Percentiles rank a stretch among this genome's conserved stretches.
Evolutionary conservation across 2,888 invertebrate genomes (phyloP).

Genomic region (Metalampra italica): DNA sequence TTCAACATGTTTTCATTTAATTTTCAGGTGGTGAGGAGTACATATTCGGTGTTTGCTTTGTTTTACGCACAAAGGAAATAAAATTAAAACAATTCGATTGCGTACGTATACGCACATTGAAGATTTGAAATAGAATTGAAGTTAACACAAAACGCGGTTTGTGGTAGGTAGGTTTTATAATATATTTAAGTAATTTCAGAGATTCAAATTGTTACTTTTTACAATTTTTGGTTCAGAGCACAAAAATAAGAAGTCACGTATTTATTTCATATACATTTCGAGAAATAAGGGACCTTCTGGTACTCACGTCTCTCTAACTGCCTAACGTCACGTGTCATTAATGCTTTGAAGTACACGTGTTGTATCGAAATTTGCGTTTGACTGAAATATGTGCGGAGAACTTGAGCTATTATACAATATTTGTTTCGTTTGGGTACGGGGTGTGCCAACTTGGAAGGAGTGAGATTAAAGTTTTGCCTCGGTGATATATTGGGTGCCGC

Average conservation of each 20-base stretch:
- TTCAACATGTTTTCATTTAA: too few species aligned
- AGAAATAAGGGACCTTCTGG: conserved; percentile 5
- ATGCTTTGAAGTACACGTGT: conserved; percentile 2
- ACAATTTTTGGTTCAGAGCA: too few species aligned
- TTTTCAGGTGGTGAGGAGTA: conserved; percentile 52
- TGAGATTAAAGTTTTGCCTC: conserved; percentile 44
- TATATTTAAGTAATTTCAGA: too few species aligned
- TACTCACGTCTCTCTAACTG: too few species aligned
- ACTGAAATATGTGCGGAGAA: conserved; percentile 5
- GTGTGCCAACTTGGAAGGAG: conserved; percentile 26
- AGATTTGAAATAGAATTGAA: too few species aligned
- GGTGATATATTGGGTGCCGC: conserved; percentile 53
- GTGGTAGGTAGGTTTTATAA: too few species aligned
- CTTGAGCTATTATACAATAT: conserved; percentile 13
- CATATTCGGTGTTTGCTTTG: conserved; percentile 63
- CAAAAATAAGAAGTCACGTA: too few species aligned
- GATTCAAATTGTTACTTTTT: too few species aligned
- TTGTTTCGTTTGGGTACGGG: conserved; percentile 23
- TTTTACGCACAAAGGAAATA: conserved; percentile 53
- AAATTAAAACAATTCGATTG: background rate
- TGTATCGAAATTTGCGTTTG: conserved; percentile 1
- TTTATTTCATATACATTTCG: too few species aligned
- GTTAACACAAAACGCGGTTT: too few species aligned
- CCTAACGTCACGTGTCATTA: background rate
- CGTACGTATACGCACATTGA: too few species aligned